Base-by-base conservation (phyloP, 2,797 vertebrate species). In the Intellagama lesueurii region DNA sequence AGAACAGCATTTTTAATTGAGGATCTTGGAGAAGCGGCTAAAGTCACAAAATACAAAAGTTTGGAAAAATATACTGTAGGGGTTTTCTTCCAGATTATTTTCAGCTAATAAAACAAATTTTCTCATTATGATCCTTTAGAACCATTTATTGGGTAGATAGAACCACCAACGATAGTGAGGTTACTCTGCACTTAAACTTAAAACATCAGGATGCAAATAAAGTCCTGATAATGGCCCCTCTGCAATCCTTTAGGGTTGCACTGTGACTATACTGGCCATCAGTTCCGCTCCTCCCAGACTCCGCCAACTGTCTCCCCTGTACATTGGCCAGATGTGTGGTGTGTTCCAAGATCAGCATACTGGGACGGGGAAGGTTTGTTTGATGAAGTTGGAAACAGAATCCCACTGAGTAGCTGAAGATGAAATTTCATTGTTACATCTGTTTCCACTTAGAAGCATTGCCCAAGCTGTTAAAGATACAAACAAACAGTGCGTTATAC, bases 371-470 rank as follows among this genome's bases (percentile, higher is more conserved):
- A 88, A 83, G 47, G 86, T 76, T 94, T 88, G 35, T 85, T 90
- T 87, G 76, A 91, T 92, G 81, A 19, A 0, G 88, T 11, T 0
- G 4, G 90, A 89, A 44, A 92, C 84, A 86, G 56, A 92, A 75
- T 86, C 95, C 93, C 40, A 87, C 89, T 24, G 93, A 92, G 93
- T 90, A 91, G 90, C 91, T 92, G 91, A 89, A 84, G 91, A 94
- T 93, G 84, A 82, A 93, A 94, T 95, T 96, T 95, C 90, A 89
- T 92, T 87, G 83, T 95, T 91, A 89, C 94, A 96, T 94, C 93
- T 95, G 95, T 88, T 92, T 84, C 91, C 91, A 92, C 84, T 95
- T 91, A 93, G 79, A 92, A 83, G 28, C 60, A 91, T 91, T 90
- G 77, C 88, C 85, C 0, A 5, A 93, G 88, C 92, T 88, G 87